phyloP scores from a whole-genome alignment of 2,113 vertebrate genomes.

The Caracal caracal region DNA sequence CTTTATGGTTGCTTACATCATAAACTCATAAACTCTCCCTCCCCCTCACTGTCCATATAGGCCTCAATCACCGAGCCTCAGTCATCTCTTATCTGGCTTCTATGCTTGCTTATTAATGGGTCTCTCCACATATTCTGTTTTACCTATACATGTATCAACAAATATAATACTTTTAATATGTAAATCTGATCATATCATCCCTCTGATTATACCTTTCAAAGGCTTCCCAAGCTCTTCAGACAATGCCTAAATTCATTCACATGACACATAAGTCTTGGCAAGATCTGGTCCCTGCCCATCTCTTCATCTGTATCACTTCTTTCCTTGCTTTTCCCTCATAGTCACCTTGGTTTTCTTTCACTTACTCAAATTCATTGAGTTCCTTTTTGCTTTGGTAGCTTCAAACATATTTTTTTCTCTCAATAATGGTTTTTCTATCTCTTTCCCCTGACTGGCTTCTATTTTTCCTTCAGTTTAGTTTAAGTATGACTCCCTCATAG shows the following conservation, averaged over 20 bases:
- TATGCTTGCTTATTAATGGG: neutral
- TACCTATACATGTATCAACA: neutral
- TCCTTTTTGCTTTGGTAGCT: neutral
- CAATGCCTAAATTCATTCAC: neutral
- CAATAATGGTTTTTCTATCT: neutral
- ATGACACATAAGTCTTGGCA: neutral
- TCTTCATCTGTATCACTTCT: neutral
- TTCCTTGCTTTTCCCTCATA: neutral
- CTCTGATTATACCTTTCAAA: neutral
- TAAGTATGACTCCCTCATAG: neutral
- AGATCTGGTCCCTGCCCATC: neutral
- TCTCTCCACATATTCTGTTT: neutral
- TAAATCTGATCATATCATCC: neutral
- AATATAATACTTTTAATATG: slow-evolving; percentile 8
- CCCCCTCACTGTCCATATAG: neutral
- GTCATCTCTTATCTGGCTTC: neutral
- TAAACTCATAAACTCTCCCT: neutral
- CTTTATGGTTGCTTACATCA: neutral
- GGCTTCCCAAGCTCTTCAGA: neutral
- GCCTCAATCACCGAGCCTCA: neutral
- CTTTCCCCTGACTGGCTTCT: neutral
- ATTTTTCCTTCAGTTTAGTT: neutral
- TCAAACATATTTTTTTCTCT: neutral
- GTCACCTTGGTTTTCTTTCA: neutral
- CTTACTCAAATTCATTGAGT: neutral